Percentiles rank a stretch among this genome's conserved stretches.
Evolutionary conservation across 2,797 vertebrate species (phyloP).

Genomic region (Danio aesculapii): DNA sequence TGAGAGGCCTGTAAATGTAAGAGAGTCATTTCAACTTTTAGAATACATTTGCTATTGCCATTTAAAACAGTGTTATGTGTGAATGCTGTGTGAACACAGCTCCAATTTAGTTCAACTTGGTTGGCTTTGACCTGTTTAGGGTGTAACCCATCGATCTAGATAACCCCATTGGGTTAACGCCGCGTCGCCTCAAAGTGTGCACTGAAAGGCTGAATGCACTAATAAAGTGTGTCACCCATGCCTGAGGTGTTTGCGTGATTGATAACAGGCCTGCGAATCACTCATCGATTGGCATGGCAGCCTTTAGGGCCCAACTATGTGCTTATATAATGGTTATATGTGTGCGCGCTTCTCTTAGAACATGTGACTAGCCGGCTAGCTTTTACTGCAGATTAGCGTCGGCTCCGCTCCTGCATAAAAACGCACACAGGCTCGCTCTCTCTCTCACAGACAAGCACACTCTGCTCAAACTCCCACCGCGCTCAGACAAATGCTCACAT

Average conservation of each 20-base stretch:
- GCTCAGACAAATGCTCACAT: constrained; percentile 29
- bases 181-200: constrained; percentile 58
- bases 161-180: constrained; percentile 65
- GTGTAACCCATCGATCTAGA: constrained; percentile 60
- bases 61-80: no score
- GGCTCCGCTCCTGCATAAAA: constrained; percentile 62
- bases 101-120: background rate
- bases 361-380: constrained; percentile 37
- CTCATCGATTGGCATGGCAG: constrained; percentile 69
- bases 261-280: constrained; percentile 70
- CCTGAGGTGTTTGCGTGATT: constrained; percentile 76
- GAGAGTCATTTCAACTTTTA: no score
- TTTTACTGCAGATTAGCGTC: constrained; percentile 60
- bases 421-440: constrained; percentile 33
- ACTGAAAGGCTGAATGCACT: constrained; percentile 60
- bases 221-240: constrained; percentile 71
- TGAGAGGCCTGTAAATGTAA: no score
- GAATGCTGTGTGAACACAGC: background rate
- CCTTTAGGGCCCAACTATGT: constrained; percentile 66
- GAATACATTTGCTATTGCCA: no score
- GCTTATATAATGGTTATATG: constrained; percentile 53
- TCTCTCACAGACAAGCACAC: constrained; percentile 17
- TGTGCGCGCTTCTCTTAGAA: constrained; percentile 46
- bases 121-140: background rate
- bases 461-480: constrained; percentile 22